phyloP scores from a whole-genome alignment of 2,888 invertebrate genomes.

The Phyllotreta cruciferae region DNA sequence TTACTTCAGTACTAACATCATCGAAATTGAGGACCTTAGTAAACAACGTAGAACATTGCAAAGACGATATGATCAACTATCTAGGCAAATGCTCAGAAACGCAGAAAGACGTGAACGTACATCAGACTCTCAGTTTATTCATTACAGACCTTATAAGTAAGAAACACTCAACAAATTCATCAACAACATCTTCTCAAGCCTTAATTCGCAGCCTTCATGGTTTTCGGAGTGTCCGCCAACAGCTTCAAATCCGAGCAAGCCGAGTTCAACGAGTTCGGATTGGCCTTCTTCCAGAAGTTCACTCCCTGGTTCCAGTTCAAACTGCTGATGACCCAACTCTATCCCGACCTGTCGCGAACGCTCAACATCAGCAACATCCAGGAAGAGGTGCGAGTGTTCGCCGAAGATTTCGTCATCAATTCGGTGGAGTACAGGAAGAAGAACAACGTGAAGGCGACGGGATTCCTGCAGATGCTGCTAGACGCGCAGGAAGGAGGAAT shows the following conservation, averaged over 20 bases:
- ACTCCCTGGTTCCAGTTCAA: too few relatives aligned
- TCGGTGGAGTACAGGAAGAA: slow-evolving; percentile 39
- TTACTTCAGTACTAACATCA: neutral
- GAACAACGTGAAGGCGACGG: too few relatives aligned
- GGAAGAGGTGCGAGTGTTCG: slow-evolving; percentile 48
- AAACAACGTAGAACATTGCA: neutral
- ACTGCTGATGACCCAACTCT: slow-evolving; percentile 15
- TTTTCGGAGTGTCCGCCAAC: too few relatives aligned
- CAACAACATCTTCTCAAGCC: slow-evolving; percentile 14
- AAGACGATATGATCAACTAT: neutral
- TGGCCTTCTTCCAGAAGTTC: too few relatives aligned
- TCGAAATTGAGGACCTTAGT: slow-evolving; percentile 1
- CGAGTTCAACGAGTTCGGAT: too few relatives aligned
- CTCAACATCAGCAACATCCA: slow-evolving; percentile 37
- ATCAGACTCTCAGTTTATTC: neutral
- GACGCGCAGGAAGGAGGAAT: slow-evolving; percentile 21
- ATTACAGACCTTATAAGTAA: slow-evolving; percentile 3
- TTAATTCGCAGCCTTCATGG: slow-evolving; percentile 11
- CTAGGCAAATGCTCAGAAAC: neutral
- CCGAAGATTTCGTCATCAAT: slow-evolving; percentile 46
- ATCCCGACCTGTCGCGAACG: slow-evolving; percentile 37
- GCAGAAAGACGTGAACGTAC: neutral
- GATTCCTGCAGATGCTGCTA: too few relatives aligned
- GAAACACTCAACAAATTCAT: neutral
- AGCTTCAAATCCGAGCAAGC: too few relatives aligned